Evolutionary conservation across 2,888 invertebrate genomes (phyloP).

Genomic region (Nymphalis polychloros): DNA sequence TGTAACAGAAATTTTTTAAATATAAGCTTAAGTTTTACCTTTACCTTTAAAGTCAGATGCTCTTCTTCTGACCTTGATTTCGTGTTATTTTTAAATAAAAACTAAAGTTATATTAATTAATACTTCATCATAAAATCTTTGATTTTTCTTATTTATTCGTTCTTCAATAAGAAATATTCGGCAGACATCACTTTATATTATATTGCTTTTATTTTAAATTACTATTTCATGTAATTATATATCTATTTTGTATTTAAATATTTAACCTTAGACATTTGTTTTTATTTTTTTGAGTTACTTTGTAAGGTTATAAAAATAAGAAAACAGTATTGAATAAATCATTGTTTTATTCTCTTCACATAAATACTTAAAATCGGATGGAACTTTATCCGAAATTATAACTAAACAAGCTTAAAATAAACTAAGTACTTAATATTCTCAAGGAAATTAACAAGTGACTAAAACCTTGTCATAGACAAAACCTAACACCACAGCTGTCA

Average conservation of each 20-base stretch:
- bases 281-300: background rate
- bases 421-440: slow-evolving; percentile 61
- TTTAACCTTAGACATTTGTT: background rate
- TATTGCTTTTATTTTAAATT: too few relatives aligned
- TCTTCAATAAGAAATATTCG: too few relatives aligned
- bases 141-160: too few relatives aligned
- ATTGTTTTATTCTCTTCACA: slow-evolving; percentile 74
- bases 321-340: slow-evolving; percentile 63
- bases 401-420: slow-evolving; percentile 60
- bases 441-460: slow-evolving; percentile 69
- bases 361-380: slow-evolving; percentile 73
- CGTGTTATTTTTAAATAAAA: too few relatives aligned
- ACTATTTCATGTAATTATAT: too few relatives aligned
- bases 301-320: background rate
- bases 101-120: too few relatives aligned
- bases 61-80: too few relatives aligned
- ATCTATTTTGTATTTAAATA: background rate
- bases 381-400: slow-evolving; percentile 52
- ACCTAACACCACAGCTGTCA: slow-evolving; percentile 18
- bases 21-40: too few relatives aligned
- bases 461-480: slow-evolving; percentile 55
- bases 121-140: too few relatives aligned
- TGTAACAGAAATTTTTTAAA: too few relatives aligned
- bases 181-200: too few relatives aligned
- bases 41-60: too few relatives aligned